Percentiles rank a stretch among this genome's conserved stretches.
Evolutionary conservation across 2,888 invertebrate species (phyloP).

Genomic region (Stramonita haemastoma): DNA sequence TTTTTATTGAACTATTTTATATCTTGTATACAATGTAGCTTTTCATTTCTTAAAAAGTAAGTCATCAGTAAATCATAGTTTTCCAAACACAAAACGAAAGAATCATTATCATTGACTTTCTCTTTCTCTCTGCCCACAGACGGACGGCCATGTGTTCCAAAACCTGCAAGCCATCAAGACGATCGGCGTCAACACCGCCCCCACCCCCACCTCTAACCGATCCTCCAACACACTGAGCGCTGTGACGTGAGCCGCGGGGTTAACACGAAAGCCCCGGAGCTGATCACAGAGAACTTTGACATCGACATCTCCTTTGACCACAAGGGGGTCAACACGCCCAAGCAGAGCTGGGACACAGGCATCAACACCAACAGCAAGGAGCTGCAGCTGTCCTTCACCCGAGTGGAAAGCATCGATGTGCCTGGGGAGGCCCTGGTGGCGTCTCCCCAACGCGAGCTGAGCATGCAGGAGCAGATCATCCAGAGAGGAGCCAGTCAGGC

Average conservation of each 20-base stretch:
- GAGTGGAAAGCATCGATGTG: not conserved
- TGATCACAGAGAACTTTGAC: slow-evolving; percentile 53
- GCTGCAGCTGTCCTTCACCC: not conserved
- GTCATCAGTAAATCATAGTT: no score
- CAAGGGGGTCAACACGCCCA: slow-evolving; percentile 47
- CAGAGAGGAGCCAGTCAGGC: slow-evolving; percentile 42
- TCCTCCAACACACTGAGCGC: slow-evolving; percentile 63
- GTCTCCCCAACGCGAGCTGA: slow-evolving; percentile 10
- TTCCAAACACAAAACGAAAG: no score
- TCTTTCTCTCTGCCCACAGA: slow-evolving; percentile 52
- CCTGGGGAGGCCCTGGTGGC: not conserved
- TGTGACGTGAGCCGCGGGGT: slow-evolving; percentile 57
- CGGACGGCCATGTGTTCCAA: slow-evolving; percentile 66
- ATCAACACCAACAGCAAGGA: slow-evolving; percentile 49
- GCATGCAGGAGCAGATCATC: slow-evolving; percentile 40
- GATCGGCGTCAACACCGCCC: slow-evolving; percentile 60
- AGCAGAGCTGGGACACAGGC: slow-evolving; percentile 44
- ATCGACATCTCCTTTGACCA: slow-evolving; percentile 51
- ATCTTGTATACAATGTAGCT: not conserved
- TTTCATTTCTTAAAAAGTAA: not conserved
- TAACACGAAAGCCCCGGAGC: slow-evolving; percentile 61
- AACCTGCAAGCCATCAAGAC: slow-evolving; percentile 60
- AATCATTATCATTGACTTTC: not conserved
- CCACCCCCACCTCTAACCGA: slow-evolving; percentile 52
- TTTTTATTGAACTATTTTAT: not conserved